These are phyloP conservation scores for Caenorhabditis auriculariae DNA, from an alignment of 2,888 invertebrate species.

Conservation along the genomic window DNA sequence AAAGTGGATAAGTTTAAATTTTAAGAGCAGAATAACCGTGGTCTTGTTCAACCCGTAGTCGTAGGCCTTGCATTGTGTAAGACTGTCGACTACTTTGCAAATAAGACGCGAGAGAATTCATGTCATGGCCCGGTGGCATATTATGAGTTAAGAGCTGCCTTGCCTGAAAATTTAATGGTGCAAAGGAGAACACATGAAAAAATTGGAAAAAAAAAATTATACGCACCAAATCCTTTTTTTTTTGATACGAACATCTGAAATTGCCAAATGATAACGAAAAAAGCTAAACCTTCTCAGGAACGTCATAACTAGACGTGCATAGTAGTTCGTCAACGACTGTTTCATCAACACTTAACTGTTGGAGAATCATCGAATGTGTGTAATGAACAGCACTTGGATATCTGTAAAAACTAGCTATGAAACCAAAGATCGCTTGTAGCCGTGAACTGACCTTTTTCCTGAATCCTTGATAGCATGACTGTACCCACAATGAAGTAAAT, in stretches of 20 bases:
- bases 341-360: constrained; percentile 46
- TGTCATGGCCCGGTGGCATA: constrained; percentile 55
- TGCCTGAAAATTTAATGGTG: constrained; percentile 8
- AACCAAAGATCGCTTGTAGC: background rate
- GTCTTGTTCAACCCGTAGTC: constrained; percentile 55
- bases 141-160: constrained; percentile 42
- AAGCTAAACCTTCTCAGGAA: constrained; percentile 43
- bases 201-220: background rate
- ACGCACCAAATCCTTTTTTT: no score
- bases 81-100: constrained; percentile 44
- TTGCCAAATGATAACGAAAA: no score
- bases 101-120: constrained; percentile 50
- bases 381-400: constrained; percentile 58
- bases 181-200: background rate
- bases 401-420: constrained; percentile 23
- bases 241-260: background rate
- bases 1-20: constrained; percentile 7
- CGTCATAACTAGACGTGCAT: constrained; percentile 46
- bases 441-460: constrained; percentile 48
- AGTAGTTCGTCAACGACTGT: constrained; percentile 51
- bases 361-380: constrained; percentile 53
- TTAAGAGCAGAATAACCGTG: constrained; percentile 33
- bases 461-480: constrained; percentile 49
- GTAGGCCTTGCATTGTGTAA: constrained; percentile 54
- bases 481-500: constrained; percentile 58